phyloP scores from a whole-genome alignment of 2,797 vertebrate genomes.

The Acipenser oxyrinchus region DNA sequence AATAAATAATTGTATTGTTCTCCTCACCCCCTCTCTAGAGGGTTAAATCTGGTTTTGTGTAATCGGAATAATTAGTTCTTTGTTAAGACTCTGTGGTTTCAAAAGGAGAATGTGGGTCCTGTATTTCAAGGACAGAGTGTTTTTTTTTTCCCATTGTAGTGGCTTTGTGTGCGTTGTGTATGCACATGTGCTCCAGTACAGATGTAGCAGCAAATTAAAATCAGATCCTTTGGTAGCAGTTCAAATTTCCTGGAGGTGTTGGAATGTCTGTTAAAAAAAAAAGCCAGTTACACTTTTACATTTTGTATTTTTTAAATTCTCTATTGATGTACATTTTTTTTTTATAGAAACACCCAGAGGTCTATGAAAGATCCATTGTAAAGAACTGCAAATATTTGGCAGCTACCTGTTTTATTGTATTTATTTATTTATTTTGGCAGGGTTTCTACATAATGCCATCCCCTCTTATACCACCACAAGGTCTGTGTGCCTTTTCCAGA shows the following conservation, averaged over 20 bases:
- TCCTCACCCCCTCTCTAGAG: too few relatives aligned
- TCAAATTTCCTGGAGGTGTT: constrained; percentile 74
- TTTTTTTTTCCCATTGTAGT: constrained; percentile 33
- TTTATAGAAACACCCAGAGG: constrained; percentile 34
- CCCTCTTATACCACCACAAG: constrained; percentile 22
- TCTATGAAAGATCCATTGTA: constrained; percentile 28
- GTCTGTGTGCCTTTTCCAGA: constrained; percentile 62
- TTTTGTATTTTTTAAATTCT: constrained; percentile 39
- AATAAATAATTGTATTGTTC: too few relatives aligned
- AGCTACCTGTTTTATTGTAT: too few relatives aligned
- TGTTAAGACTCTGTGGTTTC: too few relatives aligned
- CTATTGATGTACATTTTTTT: constrained; percentile 43
- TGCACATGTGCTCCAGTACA: constrained; percentile 56
- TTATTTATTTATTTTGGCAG: too few relatives aligned
- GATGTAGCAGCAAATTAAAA: constrained; percentile 66
- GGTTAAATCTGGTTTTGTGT: too few relatives aligned
- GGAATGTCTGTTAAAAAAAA: constrained; percentile 73
- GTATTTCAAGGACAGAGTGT: constrained; percentile 37
- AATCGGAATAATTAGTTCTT: too few relatives aligned
- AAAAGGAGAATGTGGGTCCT: too few relatives aligned
- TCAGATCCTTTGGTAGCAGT: constrained; percentile 69
- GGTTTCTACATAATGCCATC: too few relatives aligned
- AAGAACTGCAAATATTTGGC: constrained; percentile 23
- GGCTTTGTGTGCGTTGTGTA: constrained; percentile 44
- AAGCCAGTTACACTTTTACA: constrained; percentile 58